Base-by-base conservation (phyloP, 2,888 invertebrate genomes). In the Acanthacorydalis orientalis region DNA sequence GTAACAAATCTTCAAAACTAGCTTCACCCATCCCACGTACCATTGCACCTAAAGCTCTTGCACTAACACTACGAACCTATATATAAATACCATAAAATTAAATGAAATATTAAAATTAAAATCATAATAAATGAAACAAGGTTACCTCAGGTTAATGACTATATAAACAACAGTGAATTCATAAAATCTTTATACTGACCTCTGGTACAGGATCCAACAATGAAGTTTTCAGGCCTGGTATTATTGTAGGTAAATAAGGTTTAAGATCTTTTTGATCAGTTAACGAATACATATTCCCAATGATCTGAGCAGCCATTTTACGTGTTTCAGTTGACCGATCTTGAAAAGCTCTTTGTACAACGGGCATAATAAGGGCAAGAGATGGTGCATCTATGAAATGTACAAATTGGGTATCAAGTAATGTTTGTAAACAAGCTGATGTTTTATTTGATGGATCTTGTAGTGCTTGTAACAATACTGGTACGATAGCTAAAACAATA, bases 341-440 rank as follows among this genome's bases (percentile, higher is more conserved):
- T 69, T 92, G 85, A 69, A 98, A 97, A 9, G 97, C 96, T 54
- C 98, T 74, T 66, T 96, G 89, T 31, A 98, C 93, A 4, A 98
- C 96, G 0, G 98, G 98, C 97, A 99, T 98, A 59, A 99, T 96
- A 46, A 99, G 75, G 49, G 98, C 97, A 16, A 99, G 73, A 0
- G 97, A 97, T 1, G 98, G 95, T 2, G 98, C 93, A 68, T 98
- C 98, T 59, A 98, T 96, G 68, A 97, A 96, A 68, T 99, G 98
- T 40, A 98, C 93, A 69, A 99, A 98, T 66, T 96, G 87, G 0
- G 91, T 92, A 66, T 91, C 88, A n/a, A 92, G 66, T 31, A 97
- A 70, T 1, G 88, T 91, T 62, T 92, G 89, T n/a, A 98, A 74
- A 59, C 93, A 95, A 1, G 77, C 77, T 0, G 90, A 88, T 0